A percentile compares a stretch with the other conserved stretches of the same genome.
Evolutionary conservation across 2,113 vertebrate species (phyloP).

Genomic region (Panurus biarmicus): DNA sequence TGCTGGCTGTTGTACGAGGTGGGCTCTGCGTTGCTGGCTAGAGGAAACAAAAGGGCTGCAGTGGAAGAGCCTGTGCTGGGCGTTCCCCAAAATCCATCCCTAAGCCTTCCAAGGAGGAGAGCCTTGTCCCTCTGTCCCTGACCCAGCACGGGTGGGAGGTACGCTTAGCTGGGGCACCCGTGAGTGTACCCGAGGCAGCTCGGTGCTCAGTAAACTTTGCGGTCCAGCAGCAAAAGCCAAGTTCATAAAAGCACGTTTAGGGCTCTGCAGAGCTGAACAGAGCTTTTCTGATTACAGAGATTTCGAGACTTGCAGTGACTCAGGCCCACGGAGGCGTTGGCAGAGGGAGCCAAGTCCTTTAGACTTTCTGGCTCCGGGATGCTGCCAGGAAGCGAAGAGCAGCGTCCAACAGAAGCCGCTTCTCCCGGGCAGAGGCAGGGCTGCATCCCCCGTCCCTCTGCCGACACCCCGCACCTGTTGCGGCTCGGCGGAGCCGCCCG

Average conservation of each 20-base stretch:
- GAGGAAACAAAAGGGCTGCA: neutral
- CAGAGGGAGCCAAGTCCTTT: neutral
- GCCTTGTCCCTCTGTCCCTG: neutral
- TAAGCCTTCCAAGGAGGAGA: neutral
- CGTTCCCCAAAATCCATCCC: neutral
- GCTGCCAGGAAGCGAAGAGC: accelerated
- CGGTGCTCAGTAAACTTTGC: neutral
- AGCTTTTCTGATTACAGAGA: neutral
- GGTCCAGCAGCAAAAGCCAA: neutral
- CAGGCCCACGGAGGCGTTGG: neutral
- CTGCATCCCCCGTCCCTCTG: accelerated
- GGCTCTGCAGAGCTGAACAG: neutral
- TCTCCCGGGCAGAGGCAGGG: accelerated
- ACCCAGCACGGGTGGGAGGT: neutral
- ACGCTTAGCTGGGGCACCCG: neutral
- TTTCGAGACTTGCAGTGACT: neutral
- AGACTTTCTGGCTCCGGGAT: neutral
- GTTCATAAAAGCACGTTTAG: neutral
- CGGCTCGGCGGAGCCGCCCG: accelerated
- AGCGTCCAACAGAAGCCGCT: accelerated
- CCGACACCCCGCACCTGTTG: neutral
- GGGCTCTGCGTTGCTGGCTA: neutral
- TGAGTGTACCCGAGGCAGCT: neutral
- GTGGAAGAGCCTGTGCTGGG: neutral
- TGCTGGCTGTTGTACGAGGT: neutral